These are phyloP conservation scores for Tapera naevia DNA, from an alignment of 2,797 vertebrate genomes.

Conservation along the genomic window DNA sequence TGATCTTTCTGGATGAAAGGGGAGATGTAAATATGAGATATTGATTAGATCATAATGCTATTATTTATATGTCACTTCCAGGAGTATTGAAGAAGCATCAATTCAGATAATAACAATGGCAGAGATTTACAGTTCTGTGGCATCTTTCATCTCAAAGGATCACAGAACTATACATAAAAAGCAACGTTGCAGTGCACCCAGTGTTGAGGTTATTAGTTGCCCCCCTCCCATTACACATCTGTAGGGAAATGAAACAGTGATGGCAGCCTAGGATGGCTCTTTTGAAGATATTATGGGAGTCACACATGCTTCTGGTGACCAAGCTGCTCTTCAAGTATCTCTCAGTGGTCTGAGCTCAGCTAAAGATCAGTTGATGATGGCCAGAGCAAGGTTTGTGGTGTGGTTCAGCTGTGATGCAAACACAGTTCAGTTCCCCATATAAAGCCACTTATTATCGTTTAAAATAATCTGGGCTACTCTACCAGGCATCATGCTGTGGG, in stretches of 20 bases:
- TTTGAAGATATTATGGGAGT: background rate
- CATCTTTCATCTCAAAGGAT: constrained; percentile 51
- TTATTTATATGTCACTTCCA: constrained; percentile 61
- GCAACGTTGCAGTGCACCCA: background rate
- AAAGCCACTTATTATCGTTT: background rate
- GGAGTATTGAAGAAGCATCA: constrained; percentile 37
- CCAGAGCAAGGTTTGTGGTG: background rate
- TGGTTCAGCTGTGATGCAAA: background rate
- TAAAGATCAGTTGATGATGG: background rate
- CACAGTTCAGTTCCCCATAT: background rate
- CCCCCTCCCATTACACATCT: background rate
- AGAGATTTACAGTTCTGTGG: constrained; percentile 16
- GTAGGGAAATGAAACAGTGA: background rate
- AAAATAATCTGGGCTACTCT: background rate
- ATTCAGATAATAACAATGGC: constrained; percentile 10
- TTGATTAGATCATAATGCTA: constrained; percentile 56
- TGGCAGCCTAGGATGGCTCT: background rate
- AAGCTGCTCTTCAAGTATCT: background rate
- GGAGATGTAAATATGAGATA: constrained; percentile 54
- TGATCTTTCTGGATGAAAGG: constrained; percentile 63
- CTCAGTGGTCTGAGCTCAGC: background rate
- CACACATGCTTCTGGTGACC: background rate
- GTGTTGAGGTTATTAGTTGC: background rate
- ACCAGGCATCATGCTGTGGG: background rate
- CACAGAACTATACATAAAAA: constrained; percentile 13